Base-by-base conservation (phyloP, 2,113 vertebrate genomes). In the Dissostichus mawsoni region DNA sequence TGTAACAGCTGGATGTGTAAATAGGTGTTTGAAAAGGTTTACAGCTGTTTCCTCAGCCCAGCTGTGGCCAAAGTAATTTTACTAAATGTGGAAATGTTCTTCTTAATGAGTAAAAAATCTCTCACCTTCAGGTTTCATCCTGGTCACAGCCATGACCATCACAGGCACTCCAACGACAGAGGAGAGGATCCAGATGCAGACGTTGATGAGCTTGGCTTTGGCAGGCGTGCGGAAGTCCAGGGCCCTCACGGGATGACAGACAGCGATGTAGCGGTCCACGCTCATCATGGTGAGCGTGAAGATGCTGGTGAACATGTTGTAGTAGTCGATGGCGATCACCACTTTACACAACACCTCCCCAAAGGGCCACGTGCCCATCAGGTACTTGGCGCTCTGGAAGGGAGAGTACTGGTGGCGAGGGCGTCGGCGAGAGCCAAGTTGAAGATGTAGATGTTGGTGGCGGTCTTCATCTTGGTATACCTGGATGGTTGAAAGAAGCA, bases 241-340 rank as follows among this genome's bases (percentile, higher is more conserved):
- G 3, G 98, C 98, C 67, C 93, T 97, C 72, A 99, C 96, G 0
- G 98, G 98, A 84, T 99, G 98, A 76, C 98, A 99, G 11, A 99
- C 98, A 0, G 98, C 98, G 0, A 99, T 89, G 84, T 99, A 99
- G 74, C 98, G 98, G 88, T 99, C 98, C 23, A 99, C 98, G 0
- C 98, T 99, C 98, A 99, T 99, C 97, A 98, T 99, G 74, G 98
- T 99, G 83, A 99, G 96, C 0, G 98, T 99, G 91, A 99, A 98
- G 94, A 97, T 99, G 89, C 98, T 99, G 82, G 97, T 99, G 93
- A 99, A 99, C 98, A 99, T 99, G 83, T 99, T 99, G 95, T 99
- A 99, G 95, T 99, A 99, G 93, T 99, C 98, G 0, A 98, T 98
- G 90, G 96, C 97, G 4, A 99, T 96, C 75, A 99, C 95, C 0